Conservation (phyloP, 2,888 invertebrate species). For the Rhorus exstirpatorius region DNA sequence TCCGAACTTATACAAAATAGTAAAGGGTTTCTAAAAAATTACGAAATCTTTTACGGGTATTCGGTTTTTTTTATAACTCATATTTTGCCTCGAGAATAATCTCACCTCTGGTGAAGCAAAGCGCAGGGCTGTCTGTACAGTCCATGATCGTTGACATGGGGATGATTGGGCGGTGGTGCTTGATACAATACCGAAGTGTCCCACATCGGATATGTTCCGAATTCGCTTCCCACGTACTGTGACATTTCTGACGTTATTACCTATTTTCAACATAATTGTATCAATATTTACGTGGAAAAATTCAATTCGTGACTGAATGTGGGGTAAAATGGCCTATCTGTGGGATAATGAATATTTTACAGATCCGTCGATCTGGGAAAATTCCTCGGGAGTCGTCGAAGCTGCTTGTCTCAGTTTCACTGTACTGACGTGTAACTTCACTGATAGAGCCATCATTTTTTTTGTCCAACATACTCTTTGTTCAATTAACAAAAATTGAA, state of each 20-base stretch:
- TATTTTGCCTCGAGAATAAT: background rate
- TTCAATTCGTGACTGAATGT: background rate
- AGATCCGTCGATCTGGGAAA: no score
- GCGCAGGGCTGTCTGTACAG: slow-evolving; percentile 84
- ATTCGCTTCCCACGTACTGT: slow-evolving; percentile 83
- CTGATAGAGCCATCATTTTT: no score
- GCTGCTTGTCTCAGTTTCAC: no score
- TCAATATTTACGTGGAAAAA: slow-evolving; percentile 6
- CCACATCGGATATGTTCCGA: slow-evolving; percentile 84
- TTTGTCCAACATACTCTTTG: no score
- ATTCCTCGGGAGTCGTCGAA: no score
- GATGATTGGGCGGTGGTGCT: slow-evolving; percentile 80
- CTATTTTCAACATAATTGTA: slow-evolving; percentile 45
- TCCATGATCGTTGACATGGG: slow-evolving; percentile 83
- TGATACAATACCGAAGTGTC: slow-evolving; percentile 84
- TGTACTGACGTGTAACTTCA: no score
- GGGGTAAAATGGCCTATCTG: no score
- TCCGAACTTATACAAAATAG: background rate
- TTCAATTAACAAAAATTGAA: no score
- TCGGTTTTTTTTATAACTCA: background rate
- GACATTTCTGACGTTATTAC: slow-evolving; percentile 81
- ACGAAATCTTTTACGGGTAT: no score
- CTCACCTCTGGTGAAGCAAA: slow-evolving; percentile 83
- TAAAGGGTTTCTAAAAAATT: no score
- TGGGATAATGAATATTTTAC: no score